Evolutionary conservation across 2,797 vertebrate species (phyloP).

Genomic region (Sciaenops ocellatus): DNA sequence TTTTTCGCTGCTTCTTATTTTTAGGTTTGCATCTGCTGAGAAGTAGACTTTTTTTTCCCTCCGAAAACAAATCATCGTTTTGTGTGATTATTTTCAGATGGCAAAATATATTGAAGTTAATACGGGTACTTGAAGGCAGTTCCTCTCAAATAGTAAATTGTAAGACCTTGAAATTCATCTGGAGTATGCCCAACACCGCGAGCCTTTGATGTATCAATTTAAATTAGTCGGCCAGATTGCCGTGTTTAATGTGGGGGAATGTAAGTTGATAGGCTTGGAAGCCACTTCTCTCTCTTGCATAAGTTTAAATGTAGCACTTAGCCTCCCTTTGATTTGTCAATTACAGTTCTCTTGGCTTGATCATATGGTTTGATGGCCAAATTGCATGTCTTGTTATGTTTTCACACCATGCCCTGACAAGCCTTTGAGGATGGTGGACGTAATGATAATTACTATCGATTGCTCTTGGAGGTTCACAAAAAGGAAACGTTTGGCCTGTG

Average conservation of each 20-base stretch:
- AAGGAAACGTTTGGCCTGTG: constrained; percentile 58
- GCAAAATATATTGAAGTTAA: constrained; percentile 77
- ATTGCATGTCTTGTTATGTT: constrained; percentile 85
- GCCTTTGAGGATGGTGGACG: constrained; percentile 84
- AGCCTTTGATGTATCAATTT: constrained; percentile 88
- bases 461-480: constrained; percentile 70
- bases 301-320: constrained; percentile 83
- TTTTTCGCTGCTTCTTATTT: constrained; percentile 52
- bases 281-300: constrained; percentile 82
- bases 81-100: constrained; percentile 71
- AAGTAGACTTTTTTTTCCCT: constrained; percentile 19
- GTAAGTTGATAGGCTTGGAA: constrained; percentile 86
- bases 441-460: constrained; percentile 81
- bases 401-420: constrained; percentile 82
- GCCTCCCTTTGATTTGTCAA: constrained; percentile 88
- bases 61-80: constrained; percentile 70
- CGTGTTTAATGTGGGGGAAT: constrained; percentile 84
- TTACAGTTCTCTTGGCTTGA: constrained; percentile 84
- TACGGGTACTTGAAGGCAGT: constrained; percentile 77
- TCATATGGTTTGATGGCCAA: constrained; percentile 84
- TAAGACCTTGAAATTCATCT: constrained; percentile 84
- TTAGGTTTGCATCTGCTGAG: constrained; percentile 42
- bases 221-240: constrained; percentile 85
- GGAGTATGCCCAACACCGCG: constrained; percentile 81
- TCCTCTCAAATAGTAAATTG: constrained; percentile 79